A percentile compares a stretch with the other conserved stretches of the same genome.
These are phyloP conservation scores for Tipula confusa DNA, from an alignment of 2,888 invertebrate genomes.

Conservation along the genomic window DNA sequence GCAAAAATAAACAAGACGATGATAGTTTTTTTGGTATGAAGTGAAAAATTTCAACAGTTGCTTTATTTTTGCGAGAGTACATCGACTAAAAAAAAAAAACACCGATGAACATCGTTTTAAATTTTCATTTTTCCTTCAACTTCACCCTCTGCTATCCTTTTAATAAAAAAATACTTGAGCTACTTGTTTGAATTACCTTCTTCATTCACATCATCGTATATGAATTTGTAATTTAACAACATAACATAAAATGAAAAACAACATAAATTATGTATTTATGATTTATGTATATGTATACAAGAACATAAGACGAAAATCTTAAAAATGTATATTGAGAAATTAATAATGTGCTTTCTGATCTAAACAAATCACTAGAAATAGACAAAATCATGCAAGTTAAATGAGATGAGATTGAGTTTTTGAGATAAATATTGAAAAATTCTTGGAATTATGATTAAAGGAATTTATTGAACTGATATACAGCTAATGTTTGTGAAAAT, in stretches of 20 bases:
- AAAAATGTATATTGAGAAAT: not conserved
- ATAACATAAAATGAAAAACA: not conserved
- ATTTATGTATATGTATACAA: not conserved
- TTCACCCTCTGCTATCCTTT: not conserved
- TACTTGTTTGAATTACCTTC: constrained; percentile 9
- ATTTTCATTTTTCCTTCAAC: not conserved
- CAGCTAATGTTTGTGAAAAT: no score
- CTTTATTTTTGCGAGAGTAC: not conserved
- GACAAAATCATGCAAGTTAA: not conserved
- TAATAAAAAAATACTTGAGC: not conserved
- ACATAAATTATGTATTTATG: constrained; percentile 20
- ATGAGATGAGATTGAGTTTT: not conserved
- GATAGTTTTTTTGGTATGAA: not conserved
- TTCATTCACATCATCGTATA: no score
- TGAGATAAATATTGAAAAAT: not conserved
- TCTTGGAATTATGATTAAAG: not conserved
- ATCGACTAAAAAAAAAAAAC: not conserved
- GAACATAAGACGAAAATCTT: not conserved
- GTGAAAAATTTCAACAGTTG: not conserved
- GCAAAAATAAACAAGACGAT: not conserved
- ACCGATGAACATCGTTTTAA: not conserved
- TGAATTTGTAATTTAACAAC: constrained; percentile 25
- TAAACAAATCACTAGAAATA: not conserved
- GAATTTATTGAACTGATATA: not conserved
- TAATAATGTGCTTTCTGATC: not conserved